Evolutionary conservation across 2,888 invertebrate species (phyloP).

Genomic region (Drosophila longiperda): DNA sequence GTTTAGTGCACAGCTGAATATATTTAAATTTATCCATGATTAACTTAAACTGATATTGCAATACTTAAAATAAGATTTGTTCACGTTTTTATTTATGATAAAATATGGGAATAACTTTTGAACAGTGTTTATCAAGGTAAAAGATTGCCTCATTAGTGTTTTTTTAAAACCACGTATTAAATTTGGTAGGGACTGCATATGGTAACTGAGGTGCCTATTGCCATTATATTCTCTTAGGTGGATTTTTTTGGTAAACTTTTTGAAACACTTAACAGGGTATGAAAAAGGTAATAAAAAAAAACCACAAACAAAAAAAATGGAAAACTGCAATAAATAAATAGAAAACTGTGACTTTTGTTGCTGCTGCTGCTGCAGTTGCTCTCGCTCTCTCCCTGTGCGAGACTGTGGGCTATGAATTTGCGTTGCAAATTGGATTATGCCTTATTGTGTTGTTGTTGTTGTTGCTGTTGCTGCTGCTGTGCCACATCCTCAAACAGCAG

Average conservation of each 20-base stretch:
- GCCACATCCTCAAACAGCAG: constrained; percentile 59
- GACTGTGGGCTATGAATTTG: constrained; percentile 57
- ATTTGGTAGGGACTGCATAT: no score
- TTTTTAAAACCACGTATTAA: no score
- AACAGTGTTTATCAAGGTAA: no score
- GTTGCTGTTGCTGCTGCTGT: constrained; percentile 39
- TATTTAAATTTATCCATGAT: not conserved
- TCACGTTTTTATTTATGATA: not conserved
- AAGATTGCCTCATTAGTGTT: no score
- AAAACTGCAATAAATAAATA: constrained; percentile 69
- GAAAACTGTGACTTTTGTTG: constrained; percentile 44
- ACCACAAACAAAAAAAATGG: constrained; percentile 45
- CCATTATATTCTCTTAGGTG: not conserved
- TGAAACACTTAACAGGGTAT: constrained; percentile 13
- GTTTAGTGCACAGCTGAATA: not conserved
- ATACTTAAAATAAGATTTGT: not conserved
- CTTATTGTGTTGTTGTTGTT: constrained; percentile 56
- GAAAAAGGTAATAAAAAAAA: constrained; percentile 17
- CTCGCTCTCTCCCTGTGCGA: constrained; percentile 13
- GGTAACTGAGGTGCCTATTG: not conserved
- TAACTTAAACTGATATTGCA: not conserved
- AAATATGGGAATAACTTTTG: not conserved
- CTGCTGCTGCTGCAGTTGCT: constrained; percentile 15
- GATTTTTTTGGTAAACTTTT: not conserved
- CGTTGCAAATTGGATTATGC: constrained; percentile 72